Evolutionary conservation across 2,797 vertebrate genomes (phyloP).

Genomic region (Arctocebus calabarensis): DNA sequence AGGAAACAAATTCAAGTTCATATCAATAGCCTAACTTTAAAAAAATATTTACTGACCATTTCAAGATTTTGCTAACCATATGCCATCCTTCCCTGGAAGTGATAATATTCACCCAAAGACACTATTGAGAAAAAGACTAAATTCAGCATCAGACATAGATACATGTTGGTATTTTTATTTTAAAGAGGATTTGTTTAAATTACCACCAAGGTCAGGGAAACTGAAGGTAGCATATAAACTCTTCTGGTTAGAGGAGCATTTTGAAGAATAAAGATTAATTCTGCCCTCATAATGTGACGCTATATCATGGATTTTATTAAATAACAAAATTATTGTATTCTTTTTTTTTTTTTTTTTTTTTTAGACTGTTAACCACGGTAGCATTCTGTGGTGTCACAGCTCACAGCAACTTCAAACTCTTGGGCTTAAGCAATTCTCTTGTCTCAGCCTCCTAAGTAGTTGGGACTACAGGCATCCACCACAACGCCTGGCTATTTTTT

Average conservation of each 20-base stretch:
- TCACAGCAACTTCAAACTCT: too few relatives aligned
- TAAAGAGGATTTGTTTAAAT: not conserved
- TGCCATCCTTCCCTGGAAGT: not conserved
- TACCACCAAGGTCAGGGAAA: not conserved
- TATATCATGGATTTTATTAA: not conserved
- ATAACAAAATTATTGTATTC: not conserved
- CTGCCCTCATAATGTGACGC: not conserved
- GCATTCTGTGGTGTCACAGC: too few relatives aligned
- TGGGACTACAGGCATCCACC: too few relatives aligned
- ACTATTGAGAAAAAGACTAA: not conserved
- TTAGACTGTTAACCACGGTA: too few relatives aligned
- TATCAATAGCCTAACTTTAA: not conserved
- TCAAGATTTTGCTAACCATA: conserved; percentile 21
- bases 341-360: too few relatives aligned
- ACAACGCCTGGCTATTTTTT: too few relatives aligned
- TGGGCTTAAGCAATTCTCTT: too few relatives aligned
- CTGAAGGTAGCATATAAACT: not conserved
- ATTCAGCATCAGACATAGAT: not conserved
- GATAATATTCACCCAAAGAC: not conserved
- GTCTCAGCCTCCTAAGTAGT: too few relatives aligned
- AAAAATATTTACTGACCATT: not conserved
- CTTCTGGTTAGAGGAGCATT: not conserved
- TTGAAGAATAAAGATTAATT: conserved; percentile 21
- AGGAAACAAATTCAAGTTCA: not conserved
- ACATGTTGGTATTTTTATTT: not conserved